Evolutionary conservation across 2,797 vertebrate species (phyloP).

Genomic region (Pteronotus mesoamericanus): DNA sequence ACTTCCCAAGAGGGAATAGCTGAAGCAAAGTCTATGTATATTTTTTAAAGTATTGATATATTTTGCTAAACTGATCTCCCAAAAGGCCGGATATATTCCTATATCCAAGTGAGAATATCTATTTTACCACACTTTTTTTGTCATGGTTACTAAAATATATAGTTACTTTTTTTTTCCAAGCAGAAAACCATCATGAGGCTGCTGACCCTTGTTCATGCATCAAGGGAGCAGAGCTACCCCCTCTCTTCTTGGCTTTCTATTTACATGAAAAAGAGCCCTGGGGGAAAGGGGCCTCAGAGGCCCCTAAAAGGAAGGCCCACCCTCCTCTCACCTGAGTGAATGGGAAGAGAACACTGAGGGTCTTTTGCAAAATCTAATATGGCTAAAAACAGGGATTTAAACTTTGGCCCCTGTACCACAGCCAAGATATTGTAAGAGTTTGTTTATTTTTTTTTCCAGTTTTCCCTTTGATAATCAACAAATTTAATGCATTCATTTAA

Average conservation of each 20-base stretch:
- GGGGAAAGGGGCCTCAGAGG: not conserved
- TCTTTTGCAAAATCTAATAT: conserved; percentile 6
- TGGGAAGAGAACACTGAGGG: not conserved
- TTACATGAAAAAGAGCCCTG: not conserved
- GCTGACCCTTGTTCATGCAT: not conserved
- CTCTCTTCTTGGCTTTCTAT: not conserved
- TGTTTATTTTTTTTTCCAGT: conserved; percentile 65
- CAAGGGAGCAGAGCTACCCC: not conserved
- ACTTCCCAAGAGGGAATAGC: not conserved
- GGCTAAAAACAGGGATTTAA: conserved; percentile 30
- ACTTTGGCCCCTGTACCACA: conserved; percentile 11
- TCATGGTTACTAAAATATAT: not conserved
- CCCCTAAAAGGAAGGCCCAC: not conserved
- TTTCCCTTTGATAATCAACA: conserved; percentile 64
- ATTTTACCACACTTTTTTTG: not conserved
- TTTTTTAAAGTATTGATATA: not conserved
- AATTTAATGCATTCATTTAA: conserved; percentile 53
- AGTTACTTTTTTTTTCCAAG: not conserved
- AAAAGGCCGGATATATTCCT: not conserved
- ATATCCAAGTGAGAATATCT: not conserved
- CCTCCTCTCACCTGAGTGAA: not conserved
- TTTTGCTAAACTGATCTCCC: not conserved
- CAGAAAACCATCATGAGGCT: not conserved
- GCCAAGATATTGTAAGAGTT: conserved; percentile 48
- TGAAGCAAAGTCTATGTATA: not conserved